phyloP scores from a whole-genome alignment of 2,797 vertebrate species.

The Chanos chanos region DNA sequence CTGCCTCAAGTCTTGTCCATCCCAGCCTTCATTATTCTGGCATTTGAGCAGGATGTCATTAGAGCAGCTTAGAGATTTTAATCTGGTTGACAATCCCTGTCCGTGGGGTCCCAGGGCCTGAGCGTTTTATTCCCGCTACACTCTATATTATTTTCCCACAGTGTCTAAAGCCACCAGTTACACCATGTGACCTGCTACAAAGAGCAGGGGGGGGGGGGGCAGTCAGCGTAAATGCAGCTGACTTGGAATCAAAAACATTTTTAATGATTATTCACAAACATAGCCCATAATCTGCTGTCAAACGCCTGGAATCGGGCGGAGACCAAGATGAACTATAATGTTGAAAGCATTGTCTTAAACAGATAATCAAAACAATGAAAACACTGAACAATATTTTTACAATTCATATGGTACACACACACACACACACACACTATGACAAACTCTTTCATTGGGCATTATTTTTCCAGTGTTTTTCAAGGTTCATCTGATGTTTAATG shows the following conservation, averaged over 20 bases:
- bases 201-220: slow-evolving; percentile 47
- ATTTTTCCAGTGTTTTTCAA: no score
- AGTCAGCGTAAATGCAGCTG: no score
- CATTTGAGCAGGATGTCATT: slow-evolving; percentile 77
- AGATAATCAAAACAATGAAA: no score
- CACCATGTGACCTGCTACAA: slow-evolving; percentile 53
- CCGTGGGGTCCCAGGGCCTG: slow-evolving; percentile 57
- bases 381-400: no score
- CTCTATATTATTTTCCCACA: slow-evolving; percentile 46
- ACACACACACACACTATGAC: no score
- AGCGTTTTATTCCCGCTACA: slow-evolving; percentile 54
- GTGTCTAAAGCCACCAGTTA: slow-evolving; percentile 50
- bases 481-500: background rate
- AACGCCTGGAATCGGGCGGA: background rate
- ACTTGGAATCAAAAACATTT: background rate
- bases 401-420: no score
- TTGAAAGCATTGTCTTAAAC: no score
- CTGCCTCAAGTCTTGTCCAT: slow-evolving; percentile 50
- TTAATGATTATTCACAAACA: background rate
- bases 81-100: slow-evolving; percentile 74
- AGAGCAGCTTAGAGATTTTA: slow-evolving; percentile 76
- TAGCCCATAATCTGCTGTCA: background rate
- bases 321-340: no score
- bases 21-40: slow-evolving; percentile 70
- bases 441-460: no score